Evolutionary conservation across 2,113 vertebrate species (phyloP).

Genomic region (Nesospiza acunhae): DNA sequence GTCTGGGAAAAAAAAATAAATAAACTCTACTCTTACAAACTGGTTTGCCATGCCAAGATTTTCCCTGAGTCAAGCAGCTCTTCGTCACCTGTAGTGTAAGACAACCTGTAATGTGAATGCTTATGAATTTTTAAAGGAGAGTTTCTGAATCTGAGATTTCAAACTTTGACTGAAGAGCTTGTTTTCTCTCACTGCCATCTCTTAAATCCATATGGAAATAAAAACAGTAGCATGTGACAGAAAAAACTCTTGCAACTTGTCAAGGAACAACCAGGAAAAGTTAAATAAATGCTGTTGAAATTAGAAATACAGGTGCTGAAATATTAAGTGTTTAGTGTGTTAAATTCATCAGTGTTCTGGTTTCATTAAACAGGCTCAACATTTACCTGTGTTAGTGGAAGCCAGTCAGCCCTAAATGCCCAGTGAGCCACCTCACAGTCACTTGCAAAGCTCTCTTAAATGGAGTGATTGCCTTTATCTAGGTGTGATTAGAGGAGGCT

Average conservation of each 20-base stretch:
- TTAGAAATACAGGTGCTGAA: background rate
- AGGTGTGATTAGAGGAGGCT: background rate
- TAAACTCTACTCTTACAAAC: background rate
- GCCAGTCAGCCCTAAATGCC: background rate
- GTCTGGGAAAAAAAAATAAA: background rate
- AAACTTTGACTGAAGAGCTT: background rate
- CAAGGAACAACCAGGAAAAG: background rate
- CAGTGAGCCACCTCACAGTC: background rate
- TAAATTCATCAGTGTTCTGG: background rate
- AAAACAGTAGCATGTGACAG: background rate
- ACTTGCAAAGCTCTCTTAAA: background rate
- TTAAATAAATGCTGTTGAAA: background rate
- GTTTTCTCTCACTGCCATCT: background rate
- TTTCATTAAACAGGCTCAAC: background rate
- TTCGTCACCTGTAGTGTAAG: background rate
- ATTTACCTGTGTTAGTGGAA: background rate
- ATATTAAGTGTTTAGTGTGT: background rate
- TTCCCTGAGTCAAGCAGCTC: background rate
- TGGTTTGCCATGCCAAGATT: background rate
- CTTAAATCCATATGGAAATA: background rate
- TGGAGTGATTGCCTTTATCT: background rate
- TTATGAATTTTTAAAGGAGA: background rate
- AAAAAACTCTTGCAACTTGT: background rate
- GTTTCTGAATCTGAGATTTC: background rate
- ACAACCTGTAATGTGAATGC: background rate